phyloP scores from a whole-genome alignment of 2,888 invertebrate genomes.

The Perizoma flavofasciatum region DNA sequence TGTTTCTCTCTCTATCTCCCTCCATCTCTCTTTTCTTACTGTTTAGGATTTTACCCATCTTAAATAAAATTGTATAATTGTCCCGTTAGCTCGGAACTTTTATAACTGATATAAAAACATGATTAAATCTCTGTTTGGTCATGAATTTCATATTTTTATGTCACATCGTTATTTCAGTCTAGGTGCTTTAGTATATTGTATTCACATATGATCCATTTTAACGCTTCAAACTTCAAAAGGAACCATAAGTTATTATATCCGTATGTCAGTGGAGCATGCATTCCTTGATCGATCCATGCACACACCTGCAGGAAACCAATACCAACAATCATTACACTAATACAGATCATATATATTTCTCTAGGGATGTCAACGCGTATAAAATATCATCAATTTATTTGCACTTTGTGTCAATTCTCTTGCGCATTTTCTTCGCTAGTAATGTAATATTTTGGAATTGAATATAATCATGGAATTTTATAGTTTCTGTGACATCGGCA shows the following conservation, averaged over 20 bases:
- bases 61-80: neutral
- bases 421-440: neutral
- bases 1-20: no score
- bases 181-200: conserved; percentile 3
- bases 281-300: conserved; percentile 39
- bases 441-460: conserved; percentile 1
- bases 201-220: conserved; percentile 19
- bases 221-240: conserved; percentile 29
- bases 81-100: conserved; percentile 1
- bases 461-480: conserved; percentile 2
- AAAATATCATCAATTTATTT: neutral
- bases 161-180: conserved; percentile 10
- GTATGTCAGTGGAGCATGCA: conserved; percentile 41
- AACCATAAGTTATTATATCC: conserved; percentile 34
- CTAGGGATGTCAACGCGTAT: conserved; percentile 25
- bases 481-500: conserved; percentile 8
- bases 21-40: neutral
- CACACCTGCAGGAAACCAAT: conserved; percentile 34
- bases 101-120: neutral
- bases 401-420: neutral
- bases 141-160: conserved; percentile 10
- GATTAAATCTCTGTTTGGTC: conserved; percentile 7
- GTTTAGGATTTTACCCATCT: no score
- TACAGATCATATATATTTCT: conserved; percentile 22
- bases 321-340: conserved; percentile 27